Evolutionary conservation across 2,797 vertebrate species (phyloP), one percentile per base, ranked within the genome.

Genomic region (Bradypodion ventrale): DNA sequence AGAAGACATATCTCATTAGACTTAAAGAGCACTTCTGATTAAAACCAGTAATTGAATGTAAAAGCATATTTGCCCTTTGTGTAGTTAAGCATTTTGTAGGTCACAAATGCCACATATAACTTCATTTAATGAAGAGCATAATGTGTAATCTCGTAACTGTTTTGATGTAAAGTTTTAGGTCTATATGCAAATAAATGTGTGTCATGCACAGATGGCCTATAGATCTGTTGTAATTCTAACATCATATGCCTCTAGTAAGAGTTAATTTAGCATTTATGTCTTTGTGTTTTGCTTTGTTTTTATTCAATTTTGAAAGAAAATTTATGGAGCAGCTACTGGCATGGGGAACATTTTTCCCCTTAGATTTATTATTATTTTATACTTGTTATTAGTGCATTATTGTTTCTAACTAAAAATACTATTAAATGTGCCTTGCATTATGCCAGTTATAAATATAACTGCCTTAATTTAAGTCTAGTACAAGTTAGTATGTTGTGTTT

Each of bases 381-480:
- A 80, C n/a, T 19, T 87, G 66, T 85, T 92, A 79, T 84, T 90
- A 35, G 1, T 7, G 5, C 37, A 78, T 80, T 88, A 88, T 81
- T 90, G 86, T 40, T 81, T 46, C 73, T 83, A 82, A 73, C 75
- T 91, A 69, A 90, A 85, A 90, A 7, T 85, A 83, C 83, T 86
- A 62, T 46, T 63, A 85, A 89, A 77, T 87, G 65, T 92, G 86
- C 86, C 85, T 93, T 94, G 89, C 87, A 87, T 93, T 93, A 88
- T 80, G 83, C 80, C 87, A 77, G 78, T 37, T 80, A 83, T 93
- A 90, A 91, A 88, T 90, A 85, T 5, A 44, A 70, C 85, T 90
- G 83, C 78, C 86, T 91, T 82, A 88, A 92, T 88, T 73, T 80
- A 87, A 91, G 91, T 87, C 83, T 83, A 75, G 87, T 60, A 83